Evolutionary conservation across 2,888 invertebrate species (phyloP).

Genomic region (Polydrusus cervinus): DNA sequence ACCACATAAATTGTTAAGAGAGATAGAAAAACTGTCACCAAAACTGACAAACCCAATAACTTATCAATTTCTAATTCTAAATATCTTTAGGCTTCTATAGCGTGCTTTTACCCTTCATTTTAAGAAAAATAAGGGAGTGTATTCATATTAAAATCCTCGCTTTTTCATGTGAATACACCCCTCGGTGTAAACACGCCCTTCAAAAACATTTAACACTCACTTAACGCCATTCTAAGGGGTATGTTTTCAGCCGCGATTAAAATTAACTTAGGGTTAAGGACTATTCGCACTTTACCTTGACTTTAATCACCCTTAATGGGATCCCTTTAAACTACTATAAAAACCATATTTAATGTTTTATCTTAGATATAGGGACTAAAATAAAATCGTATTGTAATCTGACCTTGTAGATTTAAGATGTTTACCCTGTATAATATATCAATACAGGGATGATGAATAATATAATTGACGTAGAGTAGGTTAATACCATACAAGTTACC

Average conservation of each 20-base stretch:
- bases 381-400: constrained; percentile 32
- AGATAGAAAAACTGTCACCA: constrained; percentile 46
- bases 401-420: constrained; percentile 25
- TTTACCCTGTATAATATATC: constrained; percentile 39
- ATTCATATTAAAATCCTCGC: constrained; percentile 34
- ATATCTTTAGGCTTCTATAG: constrained; percentile 15
- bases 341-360: constrained; percentile 13
- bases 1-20: constrained; percentile 47
- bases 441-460: constrained; percentile 34
- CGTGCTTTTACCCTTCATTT: neutral
- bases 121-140: constrained; percentile 8
- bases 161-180: constrained; percentile 25
- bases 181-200: constrained; percentile 24
- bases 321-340: constrained; percentile 3
- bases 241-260: constrained; percentile 18
- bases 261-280: constrained; percentile 20
- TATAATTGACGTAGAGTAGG: constrained; percentile 37
- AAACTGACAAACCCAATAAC: constrained; percentile 41
- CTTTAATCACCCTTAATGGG: constrained; percentile 8
- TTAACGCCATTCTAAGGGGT: constrained; percentile 11
- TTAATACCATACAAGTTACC: constrained; percentile 53
- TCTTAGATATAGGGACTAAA: constrained; percentile 30
- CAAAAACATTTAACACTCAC: neutral
- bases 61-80: constrained; percentile 34
- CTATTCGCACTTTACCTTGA: constrained; percentile 9